Evolutionary conservation across 2,113 vertebrate species (phyloP).

Genomic region (Willisornis vidua): DNA sequence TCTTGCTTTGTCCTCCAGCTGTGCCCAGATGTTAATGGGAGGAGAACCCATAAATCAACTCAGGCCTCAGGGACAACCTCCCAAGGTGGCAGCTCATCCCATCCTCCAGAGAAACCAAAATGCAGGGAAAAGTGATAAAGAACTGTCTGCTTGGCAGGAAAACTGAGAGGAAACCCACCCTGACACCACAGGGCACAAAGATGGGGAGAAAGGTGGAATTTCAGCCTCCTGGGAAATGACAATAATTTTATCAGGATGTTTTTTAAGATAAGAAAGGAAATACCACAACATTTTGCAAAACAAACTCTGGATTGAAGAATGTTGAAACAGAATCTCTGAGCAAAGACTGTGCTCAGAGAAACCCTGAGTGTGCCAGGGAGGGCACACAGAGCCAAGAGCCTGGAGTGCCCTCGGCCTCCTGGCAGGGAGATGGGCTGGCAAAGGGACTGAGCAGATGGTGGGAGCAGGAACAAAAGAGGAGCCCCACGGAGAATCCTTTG

Average conservation of each 20-base stretch:
- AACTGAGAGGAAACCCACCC: not conserved
- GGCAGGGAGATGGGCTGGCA: not conserved
- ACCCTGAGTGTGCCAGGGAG: not conserved
- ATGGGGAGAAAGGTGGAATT: not conserved
- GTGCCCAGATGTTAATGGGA: not conserved
- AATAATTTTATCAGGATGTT: not conserved
- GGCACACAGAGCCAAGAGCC: not conserved
- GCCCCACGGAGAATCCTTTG: not conserved
- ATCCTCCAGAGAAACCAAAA: not conserved
- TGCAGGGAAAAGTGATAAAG: not conserved
- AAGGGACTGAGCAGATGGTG: slow-evolving; percentile 35
- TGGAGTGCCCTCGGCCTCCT: not conserved
- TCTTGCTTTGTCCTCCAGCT: not conserved
- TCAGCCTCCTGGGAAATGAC: not conserved
- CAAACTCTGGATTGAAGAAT: not conserved
- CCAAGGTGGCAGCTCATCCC: not conserved
- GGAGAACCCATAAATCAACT: not conserved
- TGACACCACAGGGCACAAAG: not conserved
- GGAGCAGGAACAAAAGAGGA: not conserved
- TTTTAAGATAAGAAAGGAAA: not conserved
- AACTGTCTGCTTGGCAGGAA: not conserved
- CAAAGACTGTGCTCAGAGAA: not conserved
- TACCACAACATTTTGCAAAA: not conserved
- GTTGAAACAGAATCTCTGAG: not conserved
- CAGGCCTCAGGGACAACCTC: not conserved